phyloP scores from a whole-genome alignment of 1,140 invertebrate genomes.

The Drosophila nikananu region DNA sequence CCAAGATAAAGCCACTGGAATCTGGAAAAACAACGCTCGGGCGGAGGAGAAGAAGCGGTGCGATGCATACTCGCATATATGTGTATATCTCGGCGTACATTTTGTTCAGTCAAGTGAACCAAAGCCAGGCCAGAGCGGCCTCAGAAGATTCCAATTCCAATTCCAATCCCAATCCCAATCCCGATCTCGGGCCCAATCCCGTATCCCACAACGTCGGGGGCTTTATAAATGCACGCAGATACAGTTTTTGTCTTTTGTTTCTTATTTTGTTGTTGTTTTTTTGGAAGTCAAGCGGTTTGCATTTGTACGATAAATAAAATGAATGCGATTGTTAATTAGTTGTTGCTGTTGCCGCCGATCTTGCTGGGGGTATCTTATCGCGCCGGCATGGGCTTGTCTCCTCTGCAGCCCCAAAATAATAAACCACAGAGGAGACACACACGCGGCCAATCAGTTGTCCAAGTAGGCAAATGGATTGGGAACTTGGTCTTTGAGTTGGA shows the following conservation, averaged over 20 bases:
- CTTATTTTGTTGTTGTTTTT: conserved; percentile 6
- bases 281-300: conserved; percentile 82
- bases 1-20: conserved; percentile 82
- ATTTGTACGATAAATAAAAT: conserved; percentile 83
- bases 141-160: conserved; percentile 53
- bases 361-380: conserved; percentile 63
- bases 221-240: conserved; percentile 81
- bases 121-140: conserved; percentile 25
- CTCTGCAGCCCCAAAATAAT: conserved; percentile 44
- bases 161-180: conserved; percentile 41
- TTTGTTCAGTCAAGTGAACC: conserved; percentile 82
- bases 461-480: conserved; percentile 51
- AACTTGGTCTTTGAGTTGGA: conserved; percentile 27
- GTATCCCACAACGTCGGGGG: conserved; percentile 36
- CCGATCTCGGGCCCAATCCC: conserved; percentile 44
- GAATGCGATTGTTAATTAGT: conserved; percentile 83
- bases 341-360: conserved; percentile 59
- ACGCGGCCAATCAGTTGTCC: conserved; percentile 10
- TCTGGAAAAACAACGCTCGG: conserved; percentile 49
- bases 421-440: conserved; percentile 34
- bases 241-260: conserved; percentile 63
- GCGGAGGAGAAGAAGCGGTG: conserved; percentile 19
- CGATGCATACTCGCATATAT: neutral
- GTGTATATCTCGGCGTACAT: conserved; percentile 53
- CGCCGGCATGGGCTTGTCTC: conserved; percentile 64